phyloP scores from a whole-genome alignment of 2,797 vertebrate genomes.

The Cynopterus sphinx region DNA sequence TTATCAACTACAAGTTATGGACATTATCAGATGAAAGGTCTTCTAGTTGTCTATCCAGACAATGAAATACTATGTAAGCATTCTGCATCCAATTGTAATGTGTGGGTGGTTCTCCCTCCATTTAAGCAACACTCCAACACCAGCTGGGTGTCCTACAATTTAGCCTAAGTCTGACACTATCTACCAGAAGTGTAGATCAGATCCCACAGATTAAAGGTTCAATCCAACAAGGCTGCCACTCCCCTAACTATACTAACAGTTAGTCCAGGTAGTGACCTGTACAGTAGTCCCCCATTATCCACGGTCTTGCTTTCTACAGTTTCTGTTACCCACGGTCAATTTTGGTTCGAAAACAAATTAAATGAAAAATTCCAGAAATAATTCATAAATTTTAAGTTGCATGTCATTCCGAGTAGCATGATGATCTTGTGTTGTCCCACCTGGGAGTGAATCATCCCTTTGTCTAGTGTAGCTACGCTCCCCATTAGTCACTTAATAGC shows the following conservation, averaged over 20 bases:
- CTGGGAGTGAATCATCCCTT: background rate
- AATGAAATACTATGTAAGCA: background rate
- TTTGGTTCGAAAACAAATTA: background rate
- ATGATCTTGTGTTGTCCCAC: background rate
- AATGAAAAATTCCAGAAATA: background rate
- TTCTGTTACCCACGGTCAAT: background rate
- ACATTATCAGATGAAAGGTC: background rate
- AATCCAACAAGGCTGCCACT: background rate
- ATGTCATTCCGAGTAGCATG: background rate
- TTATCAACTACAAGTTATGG: conserved; percentile 6
- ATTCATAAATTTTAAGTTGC: background rate
- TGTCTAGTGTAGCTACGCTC: background rate
- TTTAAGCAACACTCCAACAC: background rate
- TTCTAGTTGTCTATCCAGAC: background rate
- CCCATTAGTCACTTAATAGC: background rate
- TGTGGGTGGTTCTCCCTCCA: background rate
- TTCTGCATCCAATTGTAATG: background rate
- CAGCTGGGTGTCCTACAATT: background rate
- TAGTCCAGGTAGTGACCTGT: background rate
- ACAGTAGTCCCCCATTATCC: background rate
- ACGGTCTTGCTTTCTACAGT: background rate
- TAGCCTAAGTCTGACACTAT: background rate
- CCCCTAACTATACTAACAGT: background rate
- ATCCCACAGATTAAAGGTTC: background rate
- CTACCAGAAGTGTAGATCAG: background rate